Conservation (phyloP, 2,113 vertebrate genomes). For the Protobothrops flavoviridis region DNA sequence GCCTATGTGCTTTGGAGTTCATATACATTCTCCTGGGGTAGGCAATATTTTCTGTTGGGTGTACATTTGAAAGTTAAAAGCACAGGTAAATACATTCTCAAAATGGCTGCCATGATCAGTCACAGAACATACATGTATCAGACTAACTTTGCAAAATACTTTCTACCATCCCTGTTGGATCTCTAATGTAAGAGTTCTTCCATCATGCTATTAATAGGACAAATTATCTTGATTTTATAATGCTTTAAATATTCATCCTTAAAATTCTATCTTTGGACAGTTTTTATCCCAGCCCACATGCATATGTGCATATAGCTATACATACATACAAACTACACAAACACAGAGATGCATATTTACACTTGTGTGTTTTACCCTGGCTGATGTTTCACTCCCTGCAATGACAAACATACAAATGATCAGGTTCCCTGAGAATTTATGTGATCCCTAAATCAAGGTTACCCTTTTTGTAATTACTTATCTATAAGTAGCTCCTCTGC, state of each 20-base stretch:
- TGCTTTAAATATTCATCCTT: not conserved
- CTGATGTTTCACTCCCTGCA: not conserved
- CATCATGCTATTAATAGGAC: not conserved
- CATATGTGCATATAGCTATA: not conserved
- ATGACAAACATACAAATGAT: too few relatives aligned
- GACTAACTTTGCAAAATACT: not conserved
- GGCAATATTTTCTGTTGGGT: not conserved
- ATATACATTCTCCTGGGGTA: not conserved
- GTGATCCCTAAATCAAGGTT: not conserved
- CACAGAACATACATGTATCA: not conserved
- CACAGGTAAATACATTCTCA: not conserved
- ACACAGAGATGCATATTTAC: not conserved
- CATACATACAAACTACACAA: not conserved
- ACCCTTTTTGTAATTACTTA: not conserved
- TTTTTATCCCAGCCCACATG: not conserved
- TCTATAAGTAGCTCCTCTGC: not conserved
- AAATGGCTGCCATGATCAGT: not conserved
- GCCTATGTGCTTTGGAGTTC: not conserved
- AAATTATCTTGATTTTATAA: not conserved
- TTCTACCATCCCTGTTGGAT: not conserved
- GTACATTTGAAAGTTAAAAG: not conserved
- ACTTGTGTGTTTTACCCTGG: not conserved
- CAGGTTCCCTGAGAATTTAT: not conserved
- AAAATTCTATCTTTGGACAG: not conserved
- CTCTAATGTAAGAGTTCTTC: not conserved